Base-by-base conservation (phyloP, 2,888 invertebrate genomes). In the Limnephilus rhombicus region DNA sequence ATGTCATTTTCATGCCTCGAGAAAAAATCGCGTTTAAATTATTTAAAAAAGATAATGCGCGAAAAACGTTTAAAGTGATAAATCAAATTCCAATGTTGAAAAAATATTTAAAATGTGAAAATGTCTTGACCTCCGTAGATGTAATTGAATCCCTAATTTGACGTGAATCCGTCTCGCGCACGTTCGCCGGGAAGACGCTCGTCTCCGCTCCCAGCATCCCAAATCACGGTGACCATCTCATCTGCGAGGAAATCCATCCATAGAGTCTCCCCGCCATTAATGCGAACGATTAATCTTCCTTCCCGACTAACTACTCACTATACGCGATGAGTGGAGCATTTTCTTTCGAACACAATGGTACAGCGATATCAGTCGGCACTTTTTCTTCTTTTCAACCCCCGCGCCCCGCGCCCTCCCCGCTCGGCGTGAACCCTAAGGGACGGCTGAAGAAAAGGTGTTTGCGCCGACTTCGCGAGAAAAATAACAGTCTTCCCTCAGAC, bases 271-370 rank as follows among this genome's bases (percentile, higher is more conserved):
- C 53, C 83, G 88, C 92, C 92, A 92, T 92, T 91, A 94, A 94
- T 94, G 94, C 94, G 94, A 94, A 95, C 96, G 95, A 96, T 96
- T 96, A 96, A 96, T 96, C 96, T 96, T 96, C 95, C 95, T 95
- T 95, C 95, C 89, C 85, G 95, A 95, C 96, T 95, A 95, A 95
- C 93, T 93, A 93, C 93, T 92, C 92, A 93, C 93, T 93, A 93
- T 93, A 92, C 91, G 92, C 91, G 93, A 93, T 93, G 93, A 93
- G 93, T 91, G 92, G 89, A 93, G 92, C 92, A 91, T 93, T 93
- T 93, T 93, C 92, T 93, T 89, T 80, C 91, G 91, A 92, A 92
- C 85, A 93, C 93, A 93, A 93, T 93, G 92, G 92, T 92, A 92
- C 92, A 92, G 92, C 93, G 93, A 93, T 92, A 93, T 93, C 93